Percentiles rank a stretch among this genome's conserved stretches.
phyloP scores from a whole-genome alignment of 2,888 invertebrate species.

The Scaptomyza polygonia region DNA sequence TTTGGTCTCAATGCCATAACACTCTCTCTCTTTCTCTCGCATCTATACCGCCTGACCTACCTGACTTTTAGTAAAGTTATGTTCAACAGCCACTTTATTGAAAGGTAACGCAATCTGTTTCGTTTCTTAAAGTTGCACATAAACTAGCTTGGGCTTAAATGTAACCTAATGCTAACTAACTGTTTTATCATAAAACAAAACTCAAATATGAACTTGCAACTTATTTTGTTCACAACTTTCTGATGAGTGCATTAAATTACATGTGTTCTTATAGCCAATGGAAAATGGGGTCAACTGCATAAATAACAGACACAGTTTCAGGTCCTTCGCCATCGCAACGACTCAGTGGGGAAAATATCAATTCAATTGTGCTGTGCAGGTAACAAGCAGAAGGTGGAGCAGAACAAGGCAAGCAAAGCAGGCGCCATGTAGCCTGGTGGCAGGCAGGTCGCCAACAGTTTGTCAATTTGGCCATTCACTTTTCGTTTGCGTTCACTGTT shows the following conservation, averaged over 20 bases:
- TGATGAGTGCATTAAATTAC: conserved; percentile 48
- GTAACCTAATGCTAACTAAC: conserved; percentile 4
- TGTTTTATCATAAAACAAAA: conserved; percentile 11
- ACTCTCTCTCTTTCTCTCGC: background rate
- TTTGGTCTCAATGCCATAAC: conserved; percentile 33
- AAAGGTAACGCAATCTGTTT: conserved; percentile 21
- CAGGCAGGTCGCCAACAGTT: conserved; percentile 45
- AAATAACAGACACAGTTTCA: conserved; percentile 37
- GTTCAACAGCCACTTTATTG: background rate
- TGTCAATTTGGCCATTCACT: conserved; percentile 34
- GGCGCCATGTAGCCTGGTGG: conserved; percentile 18
- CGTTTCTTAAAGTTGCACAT: too few relatives aligned
- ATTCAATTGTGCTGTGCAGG: conserved; percentile 45
- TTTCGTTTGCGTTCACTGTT: conserved; percentile 28
- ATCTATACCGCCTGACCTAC: conserved; percentile 1
- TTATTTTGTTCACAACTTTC: too few relatives aligned
- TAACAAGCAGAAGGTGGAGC: background rate
- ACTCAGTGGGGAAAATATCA: conserved; percentile 37
- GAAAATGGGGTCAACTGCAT: conserved; percentile 30
- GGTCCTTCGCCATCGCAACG: conserved; percentile 31
- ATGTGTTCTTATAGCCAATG: conserved; percentile 38
- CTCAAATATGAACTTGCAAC: too few relatives aligned
- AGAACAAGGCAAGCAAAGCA: conserved; percentile 12
- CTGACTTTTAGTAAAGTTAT: conserved; percentile 25
- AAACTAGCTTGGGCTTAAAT: conserved; percentile 35